phyloP scores from a whole-genome alignment of 2,888 invertebrate species.

The Sycophila texana region DNA sequence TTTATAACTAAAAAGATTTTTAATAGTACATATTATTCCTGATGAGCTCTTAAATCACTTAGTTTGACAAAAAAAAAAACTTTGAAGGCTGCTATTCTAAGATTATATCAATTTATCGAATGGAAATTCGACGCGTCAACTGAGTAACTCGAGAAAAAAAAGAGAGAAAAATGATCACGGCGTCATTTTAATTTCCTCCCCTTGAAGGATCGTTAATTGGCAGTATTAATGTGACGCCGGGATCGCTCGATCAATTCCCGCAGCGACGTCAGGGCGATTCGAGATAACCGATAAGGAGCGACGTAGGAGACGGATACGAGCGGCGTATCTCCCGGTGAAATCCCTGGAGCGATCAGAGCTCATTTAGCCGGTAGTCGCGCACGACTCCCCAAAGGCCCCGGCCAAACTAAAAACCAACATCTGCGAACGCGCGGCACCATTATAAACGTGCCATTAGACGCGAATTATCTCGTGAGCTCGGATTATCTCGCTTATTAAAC shows the following conservation, averaged over 20 bases:
- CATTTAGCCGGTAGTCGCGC: conserved; percentile 41
- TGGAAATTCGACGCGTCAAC: no score
- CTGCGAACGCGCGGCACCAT: conserved; percentile 48
- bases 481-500: conserved; percentile 57
- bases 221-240: conserved; percentile 34
- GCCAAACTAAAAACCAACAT: conserved; percentile 54
- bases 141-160: background rate
- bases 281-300: conserved; percentile 46
- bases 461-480: conserved; percentile 62
- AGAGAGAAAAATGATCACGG: background rate
- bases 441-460: conserved; percentile 63
- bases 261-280: background rate
- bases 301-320: background rate
- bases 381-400: conserved; percentile 43
- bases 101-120: no score
- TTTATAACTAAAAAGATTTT: no score
- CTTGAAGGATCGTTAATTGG: conserved; percentile 36
- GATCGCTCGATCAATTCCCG: conserved; percentile 27
- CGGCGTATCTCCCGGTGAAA: conserved; percentile 14
- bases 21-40: no score
- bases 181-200: background rate
- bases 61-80: no score
- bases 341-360: conserved; percentile 55
- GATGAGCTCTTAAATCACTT: no score
- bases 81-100: no score